Evolutionary conservation across 2,113 vertebrate genomes (phyloP).

Genomic region (Gymnarchus niloticus): DNA sequence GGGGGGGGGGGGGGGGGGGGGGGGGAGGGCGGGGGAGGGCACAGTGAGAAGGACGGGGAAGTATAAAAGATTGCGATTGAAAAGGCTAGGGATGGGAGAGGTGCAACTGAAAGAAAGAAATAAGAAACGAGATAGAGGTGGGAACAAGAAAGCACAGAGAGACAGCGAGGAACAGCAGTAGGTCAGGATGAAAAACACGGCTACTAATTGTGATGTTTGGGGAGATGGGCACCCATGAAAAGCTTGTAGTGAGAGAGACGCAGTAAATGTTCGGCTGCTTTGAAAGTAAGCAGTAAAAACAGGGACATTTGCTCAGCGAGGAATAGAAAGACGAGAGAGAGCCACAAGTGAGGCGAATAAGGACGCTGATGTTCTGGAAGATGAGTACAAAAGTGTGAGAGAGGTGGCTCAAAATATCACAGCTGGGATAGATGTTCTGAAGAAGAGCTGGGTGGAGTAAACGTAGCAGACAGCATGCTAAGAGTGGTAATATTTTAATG

Average conservation of each 20-base stretch:
- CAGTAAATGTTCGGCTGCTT: neutral
- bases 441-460: neutral
- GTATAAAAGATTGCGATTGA: neutral
- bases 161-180: neutral
- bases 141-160: too few relatives aligned
- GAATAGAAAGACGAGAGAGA: neutral
- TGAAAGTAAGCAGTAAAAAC: neutral
- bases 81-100: neutral
- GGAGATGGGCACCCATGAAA: neutral
- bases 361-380: neutral
- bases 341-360: neutral
- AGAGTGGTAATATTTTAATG: neutral
- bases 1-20: conserved; percentile 26
- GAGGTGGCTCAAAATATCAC: neutral
- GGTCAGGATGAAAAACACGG: neutral
- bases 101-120: conserved; percentile 22
- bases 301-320: neutral
- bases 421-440: too few relatives aligned
- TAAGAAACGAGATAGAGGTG: conserved; percentile 9
- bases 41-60: neutral
- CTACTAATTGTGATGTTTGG: neutral
- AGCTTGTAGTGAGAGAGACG: neutral
- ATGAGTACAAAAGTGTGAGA: neutral
- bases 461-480: neutral
- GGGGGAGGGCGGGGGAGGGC: conserved; percentile 21